Conservation (phyloP, 1,140 invertebrate species). For the Araneus ventricosus region DNA sequence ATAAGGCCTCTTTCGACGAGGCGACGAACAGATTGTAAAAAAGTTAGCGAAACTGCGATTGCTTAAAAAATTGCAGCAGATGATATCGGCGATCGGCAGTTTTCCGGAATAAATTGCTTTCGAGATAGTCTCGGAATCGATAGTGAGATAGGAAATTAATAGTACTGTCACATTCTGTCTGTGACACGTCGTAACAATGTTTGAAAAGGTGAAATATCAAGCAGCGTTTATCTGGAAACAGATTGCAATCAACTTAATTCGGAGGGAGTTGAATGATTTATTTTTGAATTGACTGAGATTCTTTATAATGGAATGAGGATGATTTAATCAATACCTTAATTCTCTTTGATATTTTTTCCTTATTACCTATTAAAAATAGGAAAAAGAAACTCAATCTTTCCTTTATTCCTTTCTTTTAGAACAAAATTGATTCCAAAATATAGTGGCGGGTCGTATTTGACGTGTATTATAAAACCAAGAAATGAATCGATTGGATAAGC, state of each 20-base stretch:
- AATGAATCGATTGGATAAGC: no score
- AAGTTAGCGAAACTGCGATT: not conserved
- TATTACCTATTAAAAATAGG: no score
- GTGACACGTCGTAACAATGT: not conserved
- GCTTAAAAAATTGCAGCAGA: conserved; percentile 5
- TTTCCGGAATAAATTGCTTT: conserved; percentile 13
- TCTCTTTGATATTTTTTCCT: no score
- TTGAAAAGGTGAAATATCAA: not conserved
- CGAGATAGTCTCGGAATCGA: not conserved
- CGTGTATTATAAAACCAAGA: no score
- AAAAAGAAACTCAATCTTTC: no score
- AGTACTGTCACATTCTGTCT: not conserved
- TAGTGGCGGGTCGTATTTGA: no score
- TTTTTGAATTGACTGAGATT: no score
- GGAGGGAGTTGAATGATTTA: no score
- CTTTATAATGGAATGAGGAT: no score
- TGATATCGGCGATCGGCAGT: not conserved
- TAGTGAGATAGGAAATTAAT: conserved; percentile 8
- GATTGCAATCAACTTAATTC: not conserved
- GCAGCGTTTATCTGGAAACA: not conserved
- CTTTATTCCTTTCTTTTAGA: no score
- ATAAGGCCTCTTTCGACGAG: not conserved
- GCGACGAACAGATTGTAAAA: not conserved
- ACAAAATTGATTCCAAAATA: no score
- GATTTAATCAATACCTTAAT: no score